Conservation (phyloP, 2,888 invertebrate genomes). For the Meandrusa payeni region DNA sequence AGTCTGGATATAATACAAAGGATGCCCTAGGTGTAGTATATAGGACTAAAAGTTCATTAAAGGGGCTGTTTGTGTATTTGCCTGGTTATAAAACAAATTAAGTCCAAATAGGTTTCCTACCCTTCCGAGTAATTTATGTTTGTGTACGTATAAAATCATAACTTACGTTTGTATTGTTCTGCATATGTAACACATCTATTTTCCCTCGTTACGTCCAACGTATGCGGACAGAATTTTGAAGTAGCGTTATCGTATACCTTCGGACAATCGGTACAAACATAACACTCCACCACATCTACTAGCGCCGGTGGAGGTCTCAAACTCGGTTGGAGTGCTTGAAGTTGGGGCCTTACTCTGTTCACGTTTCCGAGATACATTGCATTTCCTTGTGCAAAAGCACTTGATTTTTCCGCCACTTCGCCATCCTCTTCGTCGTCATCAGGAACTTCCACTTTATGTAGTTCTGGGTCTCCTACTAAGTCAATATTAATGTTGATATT, state of each 20-base stretch:
- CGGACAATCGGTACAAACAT: conserved; percentile 53
- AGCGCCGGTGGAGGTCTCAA: conserved; percentile 11
- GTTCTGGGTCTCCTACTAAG: conserved; percentile 14
- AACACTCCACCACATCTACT: conserved; percentile 40
- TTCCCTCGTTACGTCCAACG: conserved; percentile 37
- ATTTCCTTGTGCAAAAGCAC: conserved; percentile 12
- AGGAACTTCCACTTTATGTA: conserved; percentile 10
- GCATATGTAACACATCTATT: conserved; percentile 53
- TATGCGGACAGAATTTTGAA: conserved; percentile 44
- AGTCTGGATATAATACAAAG: too few species aligned
- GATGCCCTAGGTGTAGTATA: too few species aligned
- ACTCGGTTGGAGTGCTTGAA: conserved; percentile 10
- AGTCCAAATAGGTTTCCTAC: too few species aligned
- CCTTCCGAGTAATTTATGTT: too few species aligned
- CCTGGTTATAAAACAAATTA: too few species aligned
- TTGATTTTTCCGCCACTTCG: background rate
- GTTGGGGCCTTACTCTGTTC: conserved; percentile 14
- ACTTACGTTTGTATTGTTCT: conserved; percentile 55
- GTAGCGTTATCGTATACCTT: conserved; percentile 37
- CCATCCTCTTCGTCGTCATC: conserved; percentile 11
- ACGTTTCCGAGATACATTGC: conserved; percentile 8
- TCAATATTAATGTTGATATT: too few species aligned
- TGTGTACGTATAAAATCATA: background rate
- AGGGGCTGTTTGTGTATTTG: too few species aligned
- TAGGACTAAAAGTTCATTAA: too few species aligned